Evolutionary conservation across 2,113 vertebrate species (phyloP), one percentile per base, ranked within the genome.

Genomic region (Ellobius talpinus): DNA sequence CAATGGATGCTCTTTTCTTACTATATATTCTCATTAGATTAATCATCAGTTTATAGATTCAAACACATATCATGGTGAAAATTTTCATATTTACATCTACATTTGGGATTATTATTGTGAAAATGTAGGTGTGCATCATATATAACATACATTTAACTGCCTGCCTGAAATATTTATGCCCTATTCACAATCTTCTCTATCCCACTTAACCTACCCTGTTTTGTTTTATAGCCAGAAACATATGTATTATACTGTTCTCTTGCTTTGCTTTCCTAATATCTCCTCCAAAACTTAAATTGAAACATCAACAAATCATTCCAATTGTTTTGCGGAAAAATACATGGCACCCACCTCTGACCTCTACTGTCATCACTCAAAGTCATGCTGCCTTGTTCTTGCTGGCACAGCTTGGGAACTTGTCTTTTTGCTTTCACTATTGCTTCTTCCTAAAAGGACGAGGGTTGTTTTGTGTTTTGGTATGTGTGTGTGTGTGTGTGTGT

Each of bases 201-300:
- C 55, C 77, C 42, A 88, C 66, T 61, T n/a, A 21, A 68, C 76
- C 68, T 70, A 39, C 12, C 68, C 92, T 12, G 39, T 23, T 7
- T 11, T 66, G 24, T 68, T 93, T 93, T 84, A 50, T 93, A 65
- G 31, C n/a, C 78, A 93, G 90, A 82, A 89, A 89, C 50, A 58
- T 21, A 76, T 66, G 29, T 74, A 76, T 84, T 95, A 65, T 86
- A 63, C 42, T n/a, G 68, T 36, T 50, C 29, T 50, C 47, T 52
- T 33, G 16, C 39, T 13, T 39, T 61, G 2, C 23, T 61, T 24
- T n/a, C 55, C 61, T 61, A n/a, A n/a, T 82, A 24, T 82, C 23
- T 39, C 19, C 55, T 82, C n/a, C 79, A 55, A n/a, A 58, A 21
- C 11, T 26, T 82, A 52, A 52, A 65, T 23, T 72, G 33, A 68